Evolutionary conservation across 2,888 invertebrate genomes (phyloP).

Genomic region (Cantharis rufa): DNA sequence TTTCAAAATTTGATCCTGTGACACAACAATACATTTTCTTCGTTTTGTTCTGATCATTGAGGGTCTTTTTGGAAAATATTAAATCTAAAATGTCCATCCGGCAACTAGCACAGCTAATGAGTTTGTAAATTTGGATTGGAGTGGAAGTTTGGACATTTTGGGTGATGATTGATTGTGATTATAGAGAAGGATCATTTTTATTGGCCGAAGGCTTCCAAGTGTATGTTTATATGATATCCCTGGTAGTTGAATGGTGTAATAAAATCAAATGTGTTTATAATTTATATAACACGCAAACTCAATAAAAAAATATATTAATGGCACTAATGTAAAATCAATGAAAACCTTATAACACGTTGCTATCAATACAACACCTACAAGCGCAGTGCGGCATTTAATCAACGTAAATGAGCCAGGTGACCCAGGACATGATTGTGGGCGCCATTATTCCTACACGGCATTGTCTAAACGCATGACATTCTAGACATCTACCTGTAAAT

Average conservation of each 20-base stretch:
- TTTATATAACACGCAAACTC: constrained; percentile 16
- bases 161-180: no score
- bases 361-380: constrained; percentile 31
- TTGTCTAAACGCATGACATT: constrained; percentile 31
- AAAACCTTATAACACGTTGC: constrained; percentile 23
- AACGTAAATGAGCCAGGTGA: constrained; percentile 34
- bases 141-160: no score
- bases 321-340: constrained; percentile 28
- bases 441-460: constrained; percentile 32
- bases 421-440: constrained; percentile 29
- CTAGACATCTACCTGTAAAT: constrained; percentile 32
- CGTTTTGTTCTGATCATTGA: no score
- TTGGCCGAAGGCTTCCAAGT: background rate
- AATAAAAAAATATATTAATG: constrained; percentile 25
- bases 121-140: no score
- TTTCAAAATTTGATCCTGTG: no score
- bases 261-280: constrained; percentile 6
- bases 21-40: no score
- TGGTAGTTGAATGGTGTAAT: background rate
- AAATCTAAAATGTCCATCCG: no score
- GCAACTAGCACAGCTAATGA: no score
- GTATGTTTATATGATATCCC: background rate
- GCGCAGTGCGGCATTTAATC: constrained; percentile 31
- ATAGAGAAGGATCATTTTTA: background rate
- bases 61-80: no score